Percentiles rank a stretch among this genome's conserved stretches.
Evolutionary conservation across 2,888 invertebrate species (phyloP).

Genomic region (Patella depressa): DNA sequence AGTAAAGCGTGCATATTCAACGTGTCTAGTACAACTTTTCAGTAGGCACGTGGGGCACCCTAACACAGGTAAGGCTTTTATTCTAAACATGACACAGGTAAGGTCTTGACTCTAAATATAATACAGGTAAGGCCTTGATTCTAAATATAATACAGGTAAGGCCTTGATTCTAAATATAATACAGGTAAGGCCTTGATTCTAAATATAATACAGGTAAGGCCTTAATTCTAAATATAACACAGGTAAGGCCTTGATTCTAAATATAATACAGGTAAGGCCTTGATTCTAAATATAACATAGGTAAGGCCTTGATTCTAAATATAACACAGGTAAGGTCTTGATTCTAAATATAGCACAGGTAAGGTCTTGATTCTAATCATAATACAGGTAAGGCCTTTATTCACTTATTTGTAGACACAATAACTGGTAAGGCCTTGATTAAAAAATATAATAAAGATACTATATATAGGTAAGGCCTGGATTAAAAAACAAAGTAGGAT

Average conservation of each 20-base stretch:
- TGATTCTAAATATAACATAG: too few species aligned
- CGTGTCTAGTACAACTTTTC: too few species aligned
- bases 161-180: slow-evolving; percentile 72
- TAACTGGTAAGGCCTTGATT: slow-evolving; percentile 55
- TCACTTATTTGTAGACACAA: slow-evolving; percentile 66
- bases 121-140: slow-evolving; percentile 70
- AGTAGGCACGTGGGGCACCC: too few species aligned
- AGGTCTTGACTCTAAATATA: slow-evolving; percentile 60
- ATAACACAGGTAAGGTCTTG: slow-evolving; percentile 61
- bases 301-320: slow-evolving; percentile 69
- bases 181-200: slow-evolving; percentile 69
- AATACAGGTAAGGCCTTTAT: slow-evolving; percentile 70
- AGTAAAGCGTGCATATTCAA: too few species aligned
- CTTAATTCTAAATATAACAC: slow-evolving; percentile 72
- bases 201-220: slow-evolving; percentile 67
- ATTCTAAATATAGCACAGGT: slow-evolving; percentile 69
- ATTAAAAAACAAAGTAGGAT: slow-evolving; percentile 65
- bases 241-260: slow-evolving; percentile 70
- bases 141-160: slow-evolving; percentile 69
- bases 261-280: slow-evolving; percentile 48
- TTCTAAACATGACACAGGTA: slow-evolving; percentile 70
- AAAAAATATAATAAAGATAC: too few species aligned
- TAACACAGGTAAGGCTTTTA: slow-evolving; percentile 57
- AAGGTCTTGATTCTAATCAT: slow-evolving; percentile 70
- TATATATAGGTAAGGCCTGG: too few species aligned